Base-by-base conservation (phyloP, 2,113 vertebrate species). In the Macquaria australasica region DNA sequence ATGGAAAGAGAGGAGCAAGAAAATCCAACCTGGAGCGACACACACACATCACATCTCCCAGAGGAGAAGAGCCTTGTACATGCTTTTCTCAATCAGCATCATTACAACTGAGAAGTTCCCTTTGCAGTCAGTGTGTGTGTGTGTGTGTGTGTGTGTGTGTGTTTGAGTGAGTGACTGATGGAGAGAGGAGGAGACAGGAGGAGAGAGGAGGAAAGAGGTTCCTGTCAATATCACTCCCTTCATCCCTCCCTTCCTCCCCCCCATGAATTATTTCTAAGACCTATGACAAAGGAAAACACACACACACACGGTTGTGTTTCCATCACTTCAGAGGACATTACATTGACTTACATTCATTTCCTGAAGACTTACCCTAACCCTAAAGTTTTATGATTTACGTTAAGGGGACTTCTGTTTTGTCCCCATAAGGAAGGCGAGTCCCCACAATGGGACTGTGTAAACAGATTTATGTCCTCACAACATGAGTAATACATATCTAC, bases 161-260 rank as follows among this genome's bases (percentile, higher is more conserved):
- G n/a, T 73, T 4, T 84, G 81, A 76, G 50, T 85, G 79, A 82
- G 39, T 87, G 92, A 89, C 34, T 92, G 91, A 92, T 78, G 87
- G 81, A 93, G 41, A 43, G 8, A 43, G 41, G 41, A 43, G 9
- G 41, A 43, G 41, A 43, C 41, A 43, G 41, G 41, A 43, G 41
- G 41, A 43, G 41, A 43, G 8, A 43, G 41, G 41, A 43, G 41
- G 81, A 87, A 87, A 88, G 86, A 92, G 88, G 90, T 92, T 86
- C 73, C 87, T 92, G 91, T 93, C 92, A 91, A 91, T 91, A 89
- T 87, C 85, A 88, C 88, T 93, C 82, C 88, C 87, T 87, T 88
- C 87, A 91, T 48, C 87, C 56, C 79, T 78, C 55, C 67, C 55
- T 77, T 87, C 72, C 43, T 63, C 70, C 66, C 45, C n/a, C 56